phyloP scores from a whole-genome alignment of 2,888 invertebrate genomes.

The Dicranocentrus wangi region DNA sequence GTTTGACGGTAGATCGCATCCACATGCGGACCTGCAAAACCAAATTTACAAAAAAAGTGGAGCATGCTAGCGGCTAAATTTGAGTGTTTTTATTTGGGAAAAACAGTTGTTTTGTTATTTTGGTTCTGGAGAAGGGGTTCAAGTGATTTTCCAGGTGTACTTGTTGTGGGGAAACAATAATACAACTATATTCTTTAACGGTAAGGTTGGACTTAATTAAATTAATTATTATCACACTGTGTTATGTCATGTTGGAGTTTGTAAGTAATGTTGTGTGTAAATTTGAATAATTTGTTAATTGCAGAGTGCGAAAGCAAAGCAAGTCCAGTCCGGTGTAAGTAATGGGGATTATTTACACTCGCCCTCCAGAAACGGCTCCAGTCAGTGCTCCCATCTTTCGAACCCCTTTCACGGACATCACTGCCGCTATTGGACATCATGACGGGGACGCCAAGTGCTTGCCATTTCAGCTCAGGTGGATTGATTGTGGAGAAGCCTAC shows the following conservation, averaged over 20 bases:
- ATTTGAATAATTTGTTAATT: too few relatives aligned
- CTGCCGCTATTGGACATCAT: conserved; percentile 79
- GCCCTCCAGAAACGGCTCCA: conserved; percentile 44
- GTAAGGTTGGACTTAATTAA: too few relatives aligned
- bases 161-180: too few relatives aligned
- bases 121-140: too few relatives aligned
- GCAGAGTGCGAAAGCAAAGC: too few relatives aligned
- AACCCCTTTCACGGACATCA: conserved; percentile 83
- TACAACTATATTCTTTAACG: too few relatives aligned
- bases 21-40: neutral
- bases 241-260: too few relatives aligned
- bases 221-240: too few relatives aligned
- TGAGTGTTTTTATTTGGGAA: conserved; percentile 7
- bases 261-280: too few relatives aligned
- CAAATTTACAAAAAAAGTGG: neutral
- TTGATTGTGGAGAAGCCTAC: conserved; percentile 88
- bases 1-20: conserved; percentile 13
- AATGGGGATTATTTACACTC: conserved; percentile 17
- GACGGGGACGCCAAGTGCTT: conserved; percentile 80
- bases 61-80: conserved; percentile 33
- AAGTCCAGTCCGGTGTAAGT: too few relatives aligned
- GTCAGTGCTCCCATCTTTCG: conserved; percentile 79
- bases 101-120: conserved; percentile 42
- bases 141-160: too few relatives aligned
- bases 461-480: conserved; percentile 81